Evolutionary conservation across 2,797 vertebrate species (phyloP), one percentile per base, ranked within the genome.

Genomic region (Linurgus olivaceus): DNA sequence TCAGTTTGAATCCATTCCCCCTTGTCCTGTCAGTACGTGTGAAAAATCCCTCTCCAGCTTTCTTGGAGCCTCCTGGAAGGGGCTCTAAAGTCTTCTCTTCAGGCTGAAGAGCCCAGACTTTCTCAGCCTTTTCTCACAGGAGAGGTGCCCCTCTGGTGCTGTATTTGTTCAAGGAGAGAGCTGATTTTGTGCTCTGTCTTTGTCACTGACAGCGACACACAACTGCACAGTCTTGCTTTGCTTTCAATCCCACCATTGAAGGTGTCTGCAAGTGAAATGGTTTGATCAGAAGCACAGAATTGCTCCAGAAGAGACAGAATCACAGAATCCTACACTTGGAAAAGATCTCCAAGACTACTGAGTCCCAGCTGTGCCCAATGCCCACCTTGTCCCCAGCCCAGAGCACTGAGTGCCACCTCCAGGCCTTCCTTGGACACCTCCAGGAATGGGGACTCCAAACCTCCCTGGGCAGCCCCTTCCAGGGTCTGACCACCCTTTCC

Each of bases 261-360:
- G 33, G 24, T 33, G n/a, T 33, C 40, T 55, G 7, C 17, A 33
- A 68, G 17, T 40, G 40, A 40, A 40, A 16, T 40, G 40, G 40
- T 33, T 65, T 78, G 54, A 26, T 54, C 52, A 72, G 35, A 48
- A 67, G 42, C 23, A 24, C 28, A 87, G 47, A 59, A 68, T 20
- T 4, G 0, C 47, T 71, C 50, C 44, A 65, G 54, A 75, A 72
- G 14, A 63, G 28, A 15, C 11, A 16, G 28, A 70, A 61, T 12
- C 20, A 6, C 33, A 35, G 9, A 16, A 40, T 62, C 33, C 48
- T 10, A 31, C 1, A 4, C 18, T 0, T 77, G 35, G 48, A 35
- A 70, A 62, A 50, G 6, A 0, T 11, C 9, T 74, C 26, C 26
- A 0, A 44, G n/a, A 0, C 7, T 37, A 21, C 13, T 0, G 0